phyloP scores from a whole-genome alignment of 92 coral and sea anemone genomes.

The Siderastrea radians region DNA sequence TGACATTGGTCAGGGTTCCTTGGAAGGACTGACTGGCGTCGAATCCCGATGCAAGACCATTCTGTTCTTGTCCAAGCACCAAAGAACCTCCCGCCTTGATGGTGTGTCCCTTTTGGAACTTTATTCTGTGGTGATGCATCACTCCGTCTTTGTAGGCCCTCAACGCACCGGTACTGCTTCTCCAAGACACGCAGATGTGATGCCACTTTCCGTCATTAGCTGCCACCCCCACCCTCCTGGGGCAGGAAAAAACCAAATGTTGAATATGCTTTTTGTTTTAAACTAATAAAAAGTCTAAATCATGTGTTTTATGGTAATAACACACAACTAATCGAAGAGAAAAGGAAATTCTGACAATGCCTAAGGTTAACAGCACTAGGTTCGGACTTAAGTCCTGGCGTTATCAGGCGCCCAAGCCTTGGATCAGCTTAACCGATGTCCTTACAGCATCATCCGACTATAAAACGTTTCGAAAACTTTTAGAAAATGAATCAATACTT shows the following conservation, averaged over 20 bases:
- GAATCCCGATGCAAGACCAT: conserved; percentile 75
- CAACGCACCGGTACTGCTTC: conserved; percentile 76
- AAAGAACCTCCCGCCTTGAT: conserved; percentile 85
- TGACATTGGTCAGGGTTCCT: conserved; percentile 84
- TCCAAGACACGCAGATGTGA: conserved; percentile 90
- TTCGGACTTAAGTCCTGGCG: too few relatives aligned
- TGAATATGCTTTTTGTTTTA: neutral
- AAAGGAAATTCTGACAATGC: too few relatives aligned
- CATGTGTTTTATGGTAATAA: too few relatives aligned
- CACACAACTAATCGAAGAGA: too few relatives aligned
- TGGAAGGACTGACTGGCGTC: conserved; percentile 78
- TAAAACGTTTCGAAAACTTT: too few relatives aligned
- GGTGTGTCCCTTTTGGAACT: conserved; percentile 70
- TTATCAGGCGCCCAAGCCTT: too few relatives aligned
- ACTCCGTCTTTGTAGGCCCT: conserved; percentile 83
- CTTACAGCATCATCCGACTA: too few relatives aligned
- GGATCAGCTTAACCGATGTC: too few relatives aligned
- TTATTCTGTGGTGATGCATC: conserved; percentile 7
- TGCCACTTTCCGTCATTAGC: conserved; percentile 92
- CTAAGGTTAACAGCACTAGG: too few relatives aligned
- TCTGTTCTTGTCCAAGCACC: conserved; percentile 91
- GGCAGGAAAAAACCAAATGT: neutral
- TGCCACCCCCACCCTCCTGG: conserved; percentile 38
- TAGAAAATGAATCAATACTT: too few relatives aligned
- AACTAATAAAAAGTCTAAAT: too few relatives aligned